Evolutionary conservation across 2,888 invertebrate species (phyloP).

Genomic region (Schizotus pectinicornis): DNA sequence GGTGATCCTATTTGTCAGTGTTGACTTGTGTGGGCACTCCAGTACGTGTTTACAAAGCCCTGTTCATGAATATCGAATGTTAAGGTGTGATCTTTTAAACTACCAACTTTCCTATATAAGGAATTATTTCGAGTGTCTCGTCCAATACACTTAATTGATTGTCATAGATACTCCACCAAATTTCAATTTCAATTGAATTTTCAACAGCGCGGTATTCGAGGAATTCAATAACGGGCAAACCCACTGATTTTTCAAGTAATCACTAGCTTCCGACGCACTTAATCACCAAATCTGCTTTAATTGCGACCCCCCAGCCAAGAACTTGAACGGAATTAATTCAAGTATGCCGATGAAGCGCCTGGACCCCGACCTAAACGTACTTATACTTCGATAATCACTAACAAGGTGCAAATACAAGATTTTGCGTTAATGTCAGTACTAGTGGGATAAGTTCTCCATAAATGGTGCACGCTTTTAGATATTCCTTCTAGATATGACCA

Average conservation of each 20-base stretch:
- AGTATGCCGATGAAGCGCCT: background rate
- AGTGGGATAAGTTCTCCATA: background rate
- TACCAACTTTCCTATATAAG: conserved; percentile 31
- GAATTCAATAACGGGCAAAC: background rate
- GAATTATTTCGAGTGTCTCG: conserved; percentile 25
- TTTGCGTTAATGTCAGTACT: background rate
- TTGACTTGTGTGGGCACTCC: conserved; percentile 31
- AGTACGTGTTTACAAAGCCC: conserved; percentile 34
- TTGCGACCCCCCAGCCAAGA: background rate
- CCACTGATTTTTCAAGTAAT: background rate
- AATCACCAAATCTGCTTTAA: conserved; percentile 2
- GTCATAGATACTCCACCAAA: conserved; percentile 16
- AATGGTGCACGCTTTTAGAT: conserved; percentile 6
- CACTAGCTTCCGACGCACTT: background rate
- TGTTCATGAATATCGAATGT: conserved; percentile 35
- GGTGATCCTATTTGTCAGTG: conserved; percentile 36
- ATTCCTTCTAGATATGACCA: conserved; percentile 3
- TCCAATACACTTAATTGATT: conserved; percentile 31
- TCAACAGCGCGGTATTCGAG: background rate
- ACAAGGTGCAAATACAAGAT: background rate
- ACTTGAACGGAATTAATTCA: background rate
- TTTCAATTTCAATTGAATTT: conserved; percentile 2
- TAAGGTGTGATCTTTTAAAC: conserved; percentile 36
- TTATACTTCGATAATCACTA: background rate
- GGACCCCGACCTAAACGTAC: background rate